Evolutionary conservation across 2,797 vertebrate genomes (phyloP), one percentile per base, ranked within the genome.

Genomic region (Manis pentadactyla): DNA sequence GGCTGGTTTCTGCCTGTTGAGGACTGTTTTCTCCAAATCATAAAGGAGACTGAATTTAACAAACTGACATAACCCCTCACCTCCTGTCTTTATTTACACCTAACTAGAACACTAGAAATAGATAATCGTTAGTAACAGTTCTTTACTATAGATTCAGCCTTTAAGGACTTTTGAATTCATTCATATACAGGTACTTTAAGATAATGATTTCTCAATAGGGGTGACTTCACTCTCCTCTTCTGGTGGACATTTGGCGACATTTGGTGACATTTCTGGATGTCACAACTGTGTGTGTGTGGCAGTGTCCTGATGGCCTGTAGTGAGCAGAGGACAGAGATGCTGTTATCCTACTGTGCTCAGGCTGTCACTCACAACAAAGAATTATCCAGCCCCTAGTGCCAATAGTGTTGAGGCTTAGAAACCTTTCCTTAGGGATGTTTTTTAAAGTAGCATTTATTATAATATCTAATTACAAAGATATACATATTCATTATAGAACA

Each of bases 401-500:
- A 63, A 49, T 55, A 86, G 39, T 79, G 71, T 27, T 85, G 68
- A 88, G 10, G n/a, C 46, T 92, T 68, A 79, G 75, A 74, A 83
- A 42, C 13, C 2, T 77, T 64, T 82, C 25, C 63, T 93, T 63
- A 49, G 46, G 31, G n/a, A 23, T 63, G 75, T 66, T 78, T 91
- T 95, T 59, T 29, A 3, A 92, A 66, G 63, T 89, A 63, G 42
- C n/a, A 25, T 69, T 85, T 86, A 71, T 59, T 78, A 39, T 78
- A 19, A 19, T 27, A 34, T 66, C 49, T 88, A 93, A 89, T 83
- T 78, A 68, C 74, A 93, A 86, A 94, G 14, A 64, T 84, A 77
- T 59, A 29, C 34, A 57, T 93, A 74, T 66, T 86, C 63, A 95
- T 82, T 93, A 39, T 71, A 64, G 85, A 90, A 84, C 11, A 51